These are phyloP conservation scores for Cassiopea andromeda DNA, from an alignment of 30 jellyfish, hydroid and myxozoan genomes.

Conservation along the genomic window DNA sequence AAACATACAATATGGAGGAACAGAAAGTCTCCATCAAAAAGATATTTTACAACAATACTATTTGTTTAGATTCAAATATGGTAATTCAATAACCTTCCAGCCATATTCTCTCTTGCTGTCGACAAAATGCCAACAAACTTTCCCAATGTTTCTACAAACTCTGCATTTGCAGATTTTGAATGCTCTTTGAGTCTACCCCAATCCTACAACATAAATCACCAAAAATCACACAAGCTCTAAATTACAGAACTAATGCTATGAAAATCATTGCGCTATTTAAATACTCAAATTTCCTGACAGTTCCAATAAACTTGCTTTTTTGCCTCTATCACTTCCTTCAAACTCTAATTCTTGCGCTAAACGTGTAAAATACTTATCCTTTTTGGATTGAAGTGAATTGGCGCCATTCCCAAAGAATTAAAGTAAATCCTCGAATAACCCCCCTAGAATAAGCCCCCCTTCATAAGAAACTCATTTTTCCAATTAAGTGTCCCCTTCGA, in stretches of 20 bases:
- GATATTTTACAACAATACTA: not conserved
- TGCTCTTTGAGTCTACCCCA: conserved; percentile 84
- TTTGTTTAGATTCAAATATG: not conserved
- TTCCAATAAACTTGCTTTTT: too few relatives aligned
- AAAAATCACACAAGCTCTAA: not conserved
- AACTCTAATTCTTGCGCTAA: too few relatives aligned
- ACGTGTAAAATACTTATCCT: too few relatives aligned
- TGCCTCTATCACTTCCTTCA: too few relatives aligned
- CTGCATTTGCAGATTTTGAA: conserved; percentile 59
- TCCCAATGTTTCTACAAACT: conserved; percentile 69
- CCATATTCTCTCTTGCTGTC: conserved; percentile 79
- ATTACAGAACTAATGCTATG: not conserved
- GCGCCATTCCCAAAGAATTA: too few relatives aligned
- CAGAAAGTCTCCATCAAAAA: too few relatives aligned
- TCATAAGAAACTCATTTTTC: too few relatives aligned
- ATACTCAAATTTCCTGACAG: not conserved
- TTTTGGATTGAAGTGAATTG: too few relatives aligned
- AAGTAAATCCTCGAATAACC: too few relatives aligned
- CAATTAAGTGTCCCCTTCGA: too few relatives aligned
- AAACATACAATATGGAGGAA: too few relatives aligned
- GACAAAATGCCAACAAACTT: conserved; percentile 74
- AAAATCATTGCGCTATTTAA: not conserved
- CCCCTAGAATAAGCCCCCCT: too few relatives aligned
- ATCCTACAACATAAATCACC: conserved; percentile 29
- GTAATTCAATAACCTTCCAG: conserved; percentile 64